Base-by-base conservation (phyloP, 2,888 invertebrate species). In the Eristalis tenax region DNA sequence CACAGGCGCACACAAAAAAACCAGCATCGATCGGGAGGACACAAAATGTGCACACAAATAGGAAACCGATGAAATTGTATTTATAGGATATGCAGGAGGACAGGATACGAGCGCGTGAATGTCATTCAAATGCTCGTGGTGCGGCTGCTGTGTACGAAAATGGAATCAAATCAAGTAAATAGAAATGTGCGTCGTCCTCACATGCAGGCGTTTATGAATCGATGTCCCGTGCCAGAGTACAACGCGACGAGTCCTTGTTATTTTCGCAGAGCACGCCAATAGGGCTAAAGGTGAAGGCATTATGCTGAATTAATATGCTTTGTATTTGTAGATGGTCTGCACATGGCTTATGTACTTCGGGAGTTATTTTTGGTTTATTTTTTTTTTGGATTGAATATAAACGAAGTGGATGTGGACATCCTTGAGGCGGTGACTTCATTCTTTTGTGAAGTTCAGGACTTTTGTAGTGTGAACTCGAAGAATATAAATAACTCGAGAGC, bases 61-160 rank as follows among this genome's bases (percentile, higher is more conserved):
- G 77, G 73, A 85, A 82, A 69, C 85, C 66, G 38, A 85, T 85
- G 82, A 73, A 82, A 82, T 59, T 77, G 77, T 85, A 85, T 82
- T 82, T 77, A 77, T 43, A 73, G 71, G 26, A 26, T 66, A 81
- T 73, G 65, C 73, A 85, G 78, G 74, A 78, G 69, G 74, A 77
- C 85, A 77, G 83, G 70, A 86, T 83, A 73, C 69, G 70, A 78
- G 64, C 59, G 78, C 83, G 83, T 75, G 69, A 74, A 82, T 78
- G 78, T 70, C 78, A 86, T 77, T 81, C 63, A 77, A 76, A 81
- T 76, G 61, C 71, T 56, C 26, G 50, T 32, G n/a, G 22, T 74
- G 28, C 74, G 26, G 59, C 71, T 56, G 23, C 26, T 1, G 18
- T 15, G 35, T 8, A 23, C n/a, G 15, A 63, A 73, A 70, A 83